phyloP scores from a whole-genome alignment of 2,797 vertebrate species.

The Rousettus madagascariensis region DNA sequence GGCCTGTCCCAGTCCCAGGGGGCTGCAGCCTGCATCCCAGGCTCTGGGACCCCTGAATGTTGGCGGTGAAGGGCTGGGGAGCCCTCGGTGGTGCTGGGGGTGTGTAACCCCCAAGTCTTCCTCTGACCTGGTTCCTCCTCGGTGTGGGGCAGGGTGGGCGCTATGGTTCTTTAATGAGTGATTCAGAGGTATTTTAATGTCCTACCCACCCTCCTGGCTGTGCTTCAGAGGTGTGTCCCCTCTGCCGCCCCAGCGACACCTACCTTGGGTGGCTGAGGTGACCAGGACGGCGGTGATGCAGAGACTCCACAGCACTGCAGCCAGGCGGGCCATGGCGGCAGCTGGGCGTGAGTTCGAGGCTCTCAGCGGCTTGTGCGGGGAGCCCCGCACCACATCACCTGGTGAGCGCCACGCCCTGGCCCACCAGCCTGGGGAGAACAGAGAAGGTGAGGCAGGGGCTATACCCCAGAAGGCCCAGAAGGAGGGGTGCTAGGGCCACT shows the following conservation, averaged over 20 bases:
- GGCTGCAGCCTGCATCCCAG: not conserved
- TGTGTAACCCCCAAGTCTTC: too few species aligned
- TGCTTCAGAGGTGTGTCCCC: not conserved
- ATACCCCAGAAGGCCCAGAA: not conserved
- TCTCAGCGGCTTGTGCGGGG: constrained; percentile 51
- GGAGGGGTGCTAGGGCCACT: not conserved
- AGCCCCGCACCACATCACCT: constrained; percentile 55
- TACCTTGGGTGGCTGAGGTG: constrained; percentile 84
- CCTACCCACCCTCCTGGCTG: not conserved
- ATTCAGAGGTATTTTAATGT: rapidly evolving
- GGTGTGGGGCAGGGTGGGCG: not conserved
- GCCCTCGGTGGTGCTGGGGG: too few species aligned
- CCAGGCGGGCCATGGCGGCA: constrained; percentile 78
- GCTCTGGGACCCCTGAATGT: not conserved
- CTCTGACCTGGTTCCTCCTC: not conserved
- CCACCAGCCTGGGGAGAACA: constrained; percentile 65
- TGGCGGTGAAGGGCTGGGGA: not conserved
- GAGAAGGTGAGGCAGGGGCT: not conserved
- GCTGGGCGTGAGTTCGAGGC: not conserved
- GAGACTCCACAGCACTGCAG: constrained; percentile 80
- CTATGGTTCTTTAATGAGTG: not conserved
- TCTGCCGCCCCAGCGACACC: not conserved
- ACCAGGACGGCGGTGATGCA: constrained; percentile 80
- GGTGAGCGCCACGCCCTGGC: constrained; percentile 45
- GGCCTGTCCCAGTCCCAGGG: not conserved